A percentile compares a stretch with the other conserved stretches of the same genome.
Evolutionary conservation across 2,888 invertebrate species (phyloP).

Genomic region (Dascillus cervinus): DNA sequence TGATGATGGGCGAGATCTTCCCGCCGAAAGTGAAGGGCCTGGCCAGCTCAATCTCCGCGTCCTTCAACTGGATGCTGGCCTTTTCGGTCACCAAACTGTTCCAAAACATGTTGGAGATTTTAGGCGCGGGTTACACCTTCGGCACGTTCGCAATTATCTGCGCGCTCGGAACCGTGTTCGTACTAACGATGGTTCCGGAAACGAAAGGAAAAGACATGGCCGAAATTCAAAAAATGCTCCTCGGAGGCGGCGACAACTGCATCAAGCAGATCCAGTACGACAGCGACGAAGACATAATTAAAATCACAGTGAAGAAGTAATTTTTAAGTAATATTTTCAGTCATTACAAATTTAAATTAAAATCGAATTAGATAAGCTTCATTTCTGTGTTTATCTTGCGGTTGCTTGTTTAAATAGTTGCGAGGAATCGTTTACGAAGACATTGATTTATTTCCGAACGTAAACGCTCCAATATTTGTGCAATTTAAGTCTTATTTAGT

Average conservation of each 20-base stretch:
- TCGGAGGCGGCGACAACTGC: slow-evolving; percentile 20
- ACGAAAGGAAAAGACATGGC: slow-evolving; percentile 51
- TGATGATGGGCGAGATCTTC: slow-evolving; percentile 62
- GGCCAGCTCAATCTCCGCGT: slow-evolving; percentile 61
- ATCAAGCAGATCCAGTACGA: neutral
- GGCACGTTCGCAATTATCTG: slow-evolving; percentile 58
- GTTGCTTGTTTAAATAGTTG: too few species aligned
- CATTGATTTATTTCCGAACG: too few species aligned
- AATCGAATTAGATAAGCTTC: too few species aligned
- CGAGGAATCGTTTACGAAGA: too few species aligned
- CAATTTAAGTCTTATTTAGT: too few species aligned
- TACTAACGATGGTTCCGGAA: slow-evolving; percentile 61
- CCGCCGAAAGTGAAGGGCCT: slow-evolving; percentile 53
- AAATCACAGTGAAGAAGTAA: slow-evolving; percentile 8
- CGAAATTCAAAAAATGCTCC: slow-evolving; percentile 49
- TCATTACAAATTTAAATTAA: too few species aligned
- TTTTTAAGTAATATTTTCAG: too few species aligned
- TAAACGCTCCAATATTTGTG: too few species aligned
- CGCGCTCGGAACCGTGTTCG: slow-evolving; percentile 53
- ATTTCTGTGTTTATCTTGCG: too few species aligned
- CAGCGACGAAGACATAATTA: slow-evolving; percentile 6
- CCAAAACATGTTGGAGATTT: slow-evolving; percentile 47
- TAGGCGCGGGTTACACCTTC: slow-evolving; percentile 57
- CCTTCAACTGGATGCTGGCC: slow-evolving; percentile 62
- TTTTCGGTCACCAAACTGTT: slow-evolving; percentile 58